Evolutionary conservation across 2,113 vertebrate species (phyloP).

Genomic region (Pteropus alecto): DNA sequence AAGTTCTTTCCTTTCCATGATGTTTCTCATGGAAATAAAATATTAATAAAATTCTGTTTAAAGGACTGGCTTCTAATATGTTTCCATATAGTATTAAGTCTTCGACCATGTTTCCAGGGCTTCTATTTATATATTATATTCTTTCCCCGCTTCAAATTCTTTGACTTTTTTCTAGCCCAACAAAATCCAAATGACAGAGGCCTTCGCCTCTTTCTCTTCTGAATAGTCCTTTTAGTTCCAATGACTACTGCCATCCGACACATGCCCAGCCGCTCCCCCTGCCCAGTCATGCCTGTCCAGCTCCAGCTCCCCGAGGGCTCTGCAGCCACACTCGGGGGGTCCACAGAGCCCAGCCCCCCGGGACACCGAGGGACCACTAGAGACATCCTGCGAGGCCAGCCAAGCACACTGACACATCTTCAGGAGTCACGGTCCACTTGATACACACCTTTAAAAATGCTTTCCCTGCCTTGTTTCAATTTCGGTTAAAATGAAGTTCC

Average conservation of each 20-base stretch:
- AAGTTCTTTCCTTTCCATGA: not conserved
- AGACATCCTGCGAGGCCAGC: not conserved
- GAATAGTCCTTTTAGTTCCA: not conserved
- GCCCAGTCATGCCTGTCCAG: not conserved
- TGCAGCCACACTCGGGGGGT: not conserved
- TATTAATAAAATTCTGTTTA: not conserved
- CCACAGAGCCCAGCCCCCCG: not conserved
- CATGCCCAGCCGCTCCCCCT: not conserved
- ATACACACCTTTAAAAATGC: not conserved
- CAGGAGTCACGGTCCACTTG: not conserved
- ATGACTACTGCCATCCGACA: not conserved
- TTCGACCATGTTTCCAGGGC: not conserved
- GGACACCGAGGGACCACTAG: fast-evolving
- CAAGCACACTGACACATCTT: not conserved
- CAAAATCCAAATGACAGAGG: not conserved
- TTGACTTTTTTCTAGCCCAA: not conserved
- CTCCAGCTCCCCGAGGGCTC: not conserved
- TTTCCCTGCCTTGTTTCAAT: not conserved
- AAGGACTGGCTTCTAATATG: not conserved
- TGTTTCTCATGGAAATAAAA: not conserved
- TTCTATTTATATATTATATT: not conserved
- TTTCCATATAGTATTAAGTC: not conserved
- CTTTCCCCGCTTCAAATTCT: not conserved
- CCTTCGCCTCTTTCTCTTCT: not conserved
- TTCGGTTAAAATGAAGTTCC: not conserved